These are phyloP conservation scores for Mustela nigripes DNA, from an alignment of 2,113 vertebrate genomes.

Conservation along the genomic window DNA sequence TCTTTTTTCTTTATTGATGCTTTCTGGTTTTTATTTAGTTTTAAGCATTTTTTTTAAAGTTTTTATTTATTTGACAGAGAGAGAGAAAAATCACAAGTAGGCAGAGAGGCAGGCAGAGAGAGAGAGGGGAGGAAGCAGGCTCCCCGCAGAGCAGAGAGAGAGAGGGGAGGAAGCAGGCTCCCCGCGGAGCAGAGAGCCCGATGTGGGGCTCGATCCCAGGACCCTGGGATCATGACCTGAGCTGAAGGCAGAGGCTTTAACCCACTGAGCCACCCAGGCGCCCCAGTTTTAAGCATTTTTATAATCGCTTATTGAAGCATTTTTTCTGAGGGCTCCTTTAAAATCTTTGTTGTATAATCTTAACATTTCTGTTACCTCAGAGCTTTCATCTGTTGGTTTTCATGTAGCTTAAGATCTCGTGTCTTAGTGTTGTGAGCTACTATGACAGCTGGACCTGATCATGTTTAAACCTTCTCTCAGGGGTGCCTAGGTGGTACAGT, in stretches of 20 bases:
- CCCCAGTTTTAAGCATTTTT: background rate
- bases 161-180: too few species aligned
- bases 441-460: background rate
- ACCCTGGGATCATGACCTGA: too few species aligned
- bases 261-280: too few species aligned
- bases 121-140: too few species aligned
- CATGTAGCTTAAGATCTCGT: background rate
- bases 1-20: background rate
- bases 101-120: too few species aligned
- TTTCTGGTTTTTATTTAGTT: background rate
- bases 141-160: too few species aligned
- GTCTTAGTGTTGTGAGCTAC: background rate
- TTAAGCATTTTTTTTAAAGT: background rate
- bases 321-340: slow-evolving; percentile 17
- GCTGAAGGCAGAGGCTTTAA: too few species aligned
- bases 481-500: background rate
- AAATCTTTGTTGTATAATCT: background rate
- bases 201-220: too few species aligned
- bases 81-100: too few species aligned
- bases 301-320: background rate
- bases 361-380: background rate
- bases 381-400: background rate
- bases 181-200: too few species aligned
- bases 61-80: too few species aligned
- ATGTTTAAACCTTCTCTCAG: background rate